phyloP scores from a whole-genome alignment of 1,140 invertebrate genomes.

The Laodelphax striatellus region DNA sequence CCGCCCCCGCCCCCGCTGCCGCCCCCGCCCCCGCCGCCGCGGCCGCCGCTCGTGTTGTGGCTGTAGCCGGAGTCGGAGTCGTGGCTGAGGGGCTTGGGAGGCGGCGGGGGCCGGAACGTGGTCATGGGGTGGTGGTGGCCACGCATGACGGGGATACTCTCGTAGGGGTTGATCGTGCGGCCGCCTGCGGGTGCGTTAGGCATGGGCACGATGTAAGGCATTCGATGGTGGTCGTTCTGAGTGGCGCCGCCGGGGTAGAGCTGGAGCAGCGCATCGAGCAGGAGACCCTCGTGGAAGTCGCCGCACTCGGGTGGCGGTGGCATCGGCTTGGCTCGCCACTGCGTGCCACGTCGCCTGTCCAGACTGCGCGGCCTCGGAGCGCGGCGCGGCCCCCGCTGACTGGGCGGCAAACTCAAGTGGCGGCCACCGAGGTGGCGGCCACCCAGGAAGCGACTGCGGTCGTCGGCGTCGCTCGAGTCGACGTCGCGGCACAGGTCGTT shows the following conservation, averaged over 20 bases:
- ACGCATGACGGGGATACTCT: slow-evolving; percentile 42
- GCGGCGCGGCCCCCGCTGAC: slow-evolving; percentile 11
- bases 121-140: slow-evolving; percentile 26
- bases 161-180: slow-evolving; percentile 35
- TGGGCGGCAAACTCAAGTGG: slow-evolving; percentile 21
- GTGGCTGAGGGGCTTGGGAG: slow-evolving; percentile 21
- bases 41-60: slow-evolving; percentile 43
- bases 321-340: slow-evolving; percentile 20
- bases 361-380: slow-evolving; percentile 41
- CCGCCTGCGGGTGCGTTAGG: slow-evolving; percentile 31
- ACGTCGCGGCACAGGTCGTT: slow-evolving; percentile 22
- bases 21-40: not conserved
- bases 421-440: slow-evolving; percentile 13
- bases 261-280: slow-evolving; percentile 48
- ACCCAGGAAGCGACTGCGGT: slow-evolving; percentile 14
- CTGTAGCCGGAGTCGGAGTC: slow-evolving; percentile 56
- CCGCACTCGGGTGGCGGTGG: slow-evolving; percentile 18
- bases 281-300: slow-evolving; percentile 51
- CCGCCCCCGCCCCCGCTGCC: not conserved
- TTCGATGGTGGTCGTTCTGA: slow-evolving; percentile 30
- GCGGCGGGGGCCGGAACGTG: slow-evolving; percentile 15
- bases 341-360: slow-evolving; percentile 37
- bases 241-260: slow-evolving; percentile 40
- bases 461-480: slow-evolving; percentile 27
- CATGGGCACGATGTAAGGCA: slow-evolving; percentile 38